phyloP scores from a whole-genome alignment of 2,888 invertebrate species.

The Harpalus rubripes region DNA sequence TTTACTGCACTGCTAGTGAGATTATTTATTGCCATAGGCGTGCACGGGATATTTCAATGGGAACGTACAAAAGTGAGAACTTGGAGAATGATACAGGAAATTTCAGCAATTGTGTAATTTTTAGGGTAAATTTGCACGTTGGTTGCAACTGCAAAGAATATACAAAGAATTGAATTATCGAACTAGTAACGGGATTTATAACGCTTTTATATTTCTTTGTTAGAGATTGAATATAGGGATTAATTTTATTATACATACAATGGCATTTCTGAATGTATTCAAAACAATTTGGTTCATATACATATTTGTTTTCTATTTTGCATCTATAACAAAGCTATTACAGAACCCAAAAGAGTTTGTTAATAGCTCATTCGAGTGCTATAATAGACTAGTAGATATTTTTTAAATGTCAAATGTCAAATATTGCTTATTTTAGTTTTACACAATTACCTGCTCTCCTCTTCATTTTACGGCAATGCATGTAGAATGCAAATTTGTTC shows the following conservation, averaged over 20 bases:
- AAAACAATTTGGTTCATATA: no score
- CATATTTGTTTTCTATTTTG: no score
- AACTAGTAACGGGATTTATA: background rate
- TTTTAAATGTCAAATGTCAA: no score
- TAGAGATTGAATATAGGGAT: background rate
- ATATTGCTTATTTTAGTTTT: no score
- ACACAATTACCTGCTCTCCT: no score
- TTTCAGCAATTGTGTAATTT: slow-evolving; percentile 14
- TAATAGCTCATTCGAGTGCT: no score
- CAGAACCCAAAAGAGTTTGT: no score
- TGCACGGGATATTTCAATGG: slow-evolving; percentile 15
- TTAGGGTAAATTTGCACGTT: slow-evolving; percentile 15
- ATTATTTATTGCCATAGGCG: slow-evolving; percentile 55
- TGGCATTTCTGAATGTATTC: background rate
- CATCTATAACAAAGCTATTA: no score
- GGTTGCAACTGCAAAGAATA: background rate
- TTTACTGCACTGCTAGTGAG: slow-evolving; percentile 17
- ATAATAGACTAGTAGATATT: no score
- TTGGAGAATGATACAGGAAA: slow-evolving; percentile 37
- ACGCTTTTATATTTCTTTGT: background rate
- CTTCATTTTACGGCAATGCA: no score
- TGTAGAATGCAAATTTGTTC: no score
- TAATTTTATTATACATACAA: background rate
- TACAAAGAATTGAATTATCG: background rate
- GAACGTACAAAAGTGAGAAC: slow-evolving; percentile 30